Evolutionary conservation across 2,797 vertebrate genomes (phyloP).

Genomic region (Semaprochilodus insignis): DNA sequence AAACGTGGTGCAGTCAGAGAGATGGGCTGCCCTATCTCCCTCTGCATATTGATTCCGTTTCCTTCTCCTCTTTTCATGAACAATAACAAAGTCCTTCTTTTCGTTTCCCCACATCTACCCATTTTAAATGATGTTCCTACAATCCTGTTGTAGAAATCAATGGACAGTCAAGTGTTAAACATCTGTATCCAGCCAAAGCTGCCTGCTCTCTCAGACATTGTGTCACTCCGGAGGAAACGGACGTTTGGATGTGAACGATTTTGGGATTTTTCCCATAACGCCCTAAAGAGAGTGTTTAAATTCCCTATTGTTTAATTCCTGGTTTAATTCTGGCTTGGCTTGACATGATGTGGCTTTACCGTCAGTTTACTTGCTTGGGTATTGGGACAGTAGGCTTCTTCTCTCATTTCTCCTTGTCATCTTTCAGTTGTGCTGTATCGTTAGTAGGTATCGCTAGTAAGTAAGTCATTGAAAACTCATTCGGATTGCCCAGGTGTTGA

Average conservation of each 20-base stretch:
- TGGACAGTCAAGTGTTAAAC: neutral
- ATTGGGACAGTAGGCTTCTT: neutral
- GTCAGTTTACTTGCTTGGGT: neutral
- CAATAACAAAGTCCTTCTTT: constrained; percentile 70
- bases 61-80: constrained; percentile 70
- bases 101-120: constrained; percentile 62
- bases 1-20: constrained; percentile 58
- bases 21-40: constrained; percentile 58
- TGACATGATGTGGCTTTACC: neutral
- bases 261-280: neutral
- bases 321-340: neutral
- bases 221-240: neutral
- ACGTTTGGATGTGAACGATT: neutral
- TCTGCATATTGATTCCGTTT: constrained; percentile 66
- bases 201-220: neutral
- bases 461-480: too few relatives aligned
- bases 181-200: neutral
- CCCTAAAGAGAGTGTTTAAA: neutral
- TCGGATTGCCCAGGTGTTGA: too few relatives aligned
- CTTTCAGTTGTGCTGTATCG: too few relatives aligned
- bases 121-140: neutral
- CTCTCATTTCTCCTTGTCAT: too few relatives aligned
- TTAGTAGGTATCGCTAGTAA: too few relatives aligned
- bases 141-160: neutral
- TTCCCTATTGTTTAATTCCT: neutral